These are phyloP conservation scores for Pagrus major DNA, from an alignment of 2,113 vertebrate genomes.

Conservation along the genomic window DNA sequence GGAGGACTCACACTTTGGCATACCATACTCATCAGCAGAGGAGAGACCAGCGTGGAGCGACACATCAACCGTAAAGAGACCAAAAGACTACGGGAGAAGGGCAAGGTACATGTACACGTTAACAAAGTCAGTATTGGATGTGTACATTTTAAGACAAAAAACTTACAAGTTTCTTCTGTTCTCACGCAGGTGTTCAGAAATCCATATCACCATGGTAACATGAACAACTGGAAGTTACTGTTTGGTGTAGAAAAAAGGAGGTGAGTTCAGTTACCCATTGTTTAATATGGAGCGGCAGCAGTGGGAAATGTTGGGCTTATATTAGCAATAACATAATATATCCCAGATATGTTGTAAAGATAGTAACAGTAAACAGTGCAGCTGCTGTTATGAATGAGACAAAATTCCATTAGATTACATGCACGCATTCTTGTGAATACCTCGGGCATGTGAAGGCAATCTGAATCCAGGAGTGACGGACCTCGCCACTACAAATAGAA, in stretches of 20 bases:
- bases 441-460: not conserved
- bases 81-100: conserved; percentile 86
- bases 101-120: conserved; percentile 83
- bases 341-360: too few relatives aligned
- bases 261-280: conserved; percentile 77
- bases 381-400: not conserved
- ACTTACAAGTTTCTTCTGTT: not conserved
- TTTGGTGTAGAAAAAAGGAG: conserved; percentile 90
- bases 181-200: conserved; percentile 90
- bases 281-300: too few relatives aligned
- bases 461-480: not conserved
- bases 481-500: not conserved
- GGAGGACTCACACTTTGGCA: conserved; percentile 96
- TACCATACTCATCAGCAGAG: conserved; percentile 89
- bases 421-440: not conserved
- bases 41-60: conserved; percentile 96
- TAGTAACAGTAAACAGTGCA: not conserved
- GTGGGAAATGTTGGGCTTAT: too few relatives aligned
- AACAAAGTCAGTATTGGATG: not conserved
- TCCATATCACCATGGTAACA: conserved; percentile 89
- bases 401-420: not conserved
- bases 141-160: too few relatives aligned
- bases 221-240: conserved; percentile 94
- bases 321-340: too few relatives aligned
- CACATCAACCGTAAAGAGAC: conserved; percentile 96